Conservation (phyloP, 53 echinoderm and acorn worm species). For the Crossaster papposus region DNA sequence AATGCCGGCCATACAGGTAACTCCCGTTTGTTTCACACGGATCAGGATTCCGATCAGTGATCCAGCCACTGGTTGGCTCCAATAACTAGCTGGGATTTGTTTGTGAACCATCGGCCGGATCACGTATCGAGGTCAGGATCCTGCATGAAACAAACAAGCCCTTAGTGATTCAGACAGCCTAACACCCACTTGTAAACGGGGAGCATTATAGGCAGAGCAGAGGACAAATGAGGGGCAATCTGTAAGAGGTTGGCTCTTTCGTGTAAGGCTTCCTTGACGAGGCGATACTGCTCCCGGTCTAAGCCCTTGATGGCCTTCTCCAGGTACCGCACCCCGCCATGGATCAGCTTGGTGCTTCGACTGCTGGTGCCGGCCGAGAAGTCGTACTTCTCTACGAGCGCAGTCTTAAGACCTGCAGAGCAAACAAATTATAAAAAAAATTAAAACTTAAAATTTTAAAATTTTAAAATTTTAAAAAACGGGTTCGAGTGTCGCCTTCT, state of each 20-base stretch:
- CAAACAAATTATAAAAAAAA: background rate
- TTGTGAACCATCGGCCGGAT: no score
- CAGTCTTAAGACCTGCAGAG: slow-evolving; percentile 87
- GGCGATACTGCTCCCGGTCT: slow-evolving; percentile 92
- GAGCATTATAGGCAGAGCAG: slow-evolving; percentile 93
- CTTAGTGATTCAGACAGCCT: background rate
- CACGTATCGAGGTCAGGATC: no score
- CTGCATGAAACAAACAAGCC: no score
- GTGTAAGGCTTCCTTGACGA: slow-evolving; percentile 93
- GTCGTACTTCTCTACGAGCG: slow-evolving; percentile 93
- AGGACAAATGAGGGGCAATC: slow-evolving; percentile 94
- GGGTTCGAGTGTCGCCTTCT: no score
- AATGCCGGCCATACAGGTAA: no score
- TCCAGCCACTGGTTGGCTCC: no score
- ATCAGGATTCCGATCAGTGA: no score
- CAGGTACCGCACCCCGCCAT: slow-evolving; percentile 95
- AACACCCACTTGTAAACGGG: slow-evolving; percentile 97
- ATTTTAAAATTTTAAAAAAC: no score
- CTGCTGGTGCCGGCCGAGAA: slow-evolving; percentile 97
- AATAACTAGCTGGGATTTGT: no score
- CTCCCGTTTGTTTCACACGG: no score
- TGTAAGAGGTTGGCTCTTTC: slow-evolving; percentile 93
- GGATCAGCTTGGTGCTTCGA: slow-evolving; percentile 93
- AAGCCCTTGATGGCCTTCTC: slow-evolving; percentile 97
- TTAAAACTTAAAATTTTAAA: no score